A percentile compares a stretch with the other conserved stretches of the same genome.
Evolutionary conservation across 37 sponge, comb jelly and placozoan species (phyloP).

Genomic region (Chondrilla cf. caribensis): DNA sequence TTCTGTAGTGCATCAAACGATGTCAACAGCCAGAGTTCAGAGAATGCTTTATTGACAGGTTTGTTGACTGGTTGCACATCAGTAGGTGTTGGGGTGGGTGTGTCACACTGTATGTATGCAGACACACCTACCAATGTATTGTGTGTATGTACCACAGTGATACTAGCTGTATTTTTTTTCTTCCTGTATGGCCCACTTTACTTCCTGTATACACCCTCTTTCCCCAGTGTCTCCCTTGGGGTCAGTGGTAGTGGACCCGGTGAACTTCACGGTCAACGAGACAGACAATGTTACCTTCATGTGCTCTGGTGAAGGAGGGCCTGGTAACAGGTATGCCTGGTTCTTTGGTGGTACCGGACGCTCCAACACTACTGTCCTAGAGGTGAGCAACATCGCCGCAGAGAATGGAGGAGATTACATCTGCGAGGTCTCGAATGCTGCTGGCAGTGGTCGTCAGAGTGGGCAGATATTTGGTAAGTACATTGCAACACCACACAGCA

Average conservation of each 20-base stretch:
- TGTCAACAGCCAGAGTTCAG: background rate
- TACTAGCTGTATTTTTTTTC: too few species aligned
- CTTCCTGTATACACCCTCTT: too few species aligned
- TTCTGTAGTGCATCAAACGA: background rate
- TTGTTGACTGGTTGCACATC: background rate
- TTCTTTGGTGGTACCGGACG: background rate
- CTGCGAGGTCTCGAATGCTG: slow-evolving; percentile 5
- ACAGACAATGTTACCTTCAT: slow-evolving; percentile 6
- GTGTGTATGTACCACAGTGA: too few species aligned
- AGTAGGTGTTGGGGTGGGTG: too few species aligned
- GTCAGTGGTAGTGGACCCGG: slow-evolving; percentile 5
- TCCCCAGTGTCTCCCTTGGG: slow-evolving; percentile 9
- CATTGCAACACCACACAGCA: too few species aligned
- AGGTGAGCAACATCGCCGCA: background rate
- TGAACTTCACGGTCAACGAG: background rate
- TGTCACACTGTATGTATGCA: background rate
- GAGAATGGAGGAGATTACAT: slow-evolving; percentile 2
- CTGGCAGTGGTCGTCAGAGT: background rate
- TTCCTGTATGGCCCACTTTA: too few species aligned
- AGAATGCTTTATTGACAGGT: slow-evolving; percentile 11
- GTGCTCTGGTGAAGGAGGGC: slow-evolving; percentile 32
- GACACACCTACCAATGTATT: background rate
- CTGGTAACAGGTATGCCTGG: slow-evolving; percentile 11
- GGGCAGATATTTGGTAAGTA: too few species aligned
- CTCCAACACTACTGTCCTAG: background rate